These are phyloP conservation scores for Macropodus opercularis DNA, from an alignment of 2,797 vertebrate species.

Conservation along the genomic window DNA sequence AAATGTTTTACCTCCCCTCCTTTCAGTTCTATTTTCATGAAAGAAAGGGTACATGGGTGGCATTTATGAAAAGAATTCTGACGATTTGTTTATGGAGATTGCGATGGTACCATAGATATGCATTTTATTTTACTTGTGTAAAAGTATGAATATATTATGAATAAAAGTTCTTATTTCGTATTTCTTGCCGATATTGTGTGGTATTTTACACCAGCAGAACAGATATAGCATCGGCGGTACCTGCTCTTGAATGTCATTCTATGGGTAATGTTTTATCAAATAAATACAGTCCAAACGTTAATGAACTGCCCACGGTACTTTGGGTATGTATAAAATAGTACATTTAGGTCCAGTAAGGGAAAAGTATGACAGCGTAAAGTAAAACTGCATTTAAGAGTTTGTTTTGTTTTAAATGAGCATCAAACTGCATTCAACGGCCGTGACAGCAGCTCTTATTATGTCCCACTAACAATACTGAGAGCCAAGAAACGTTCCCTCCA, in stretches of 20 bases:
- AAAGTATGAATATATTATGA: constrained; percentile 94
- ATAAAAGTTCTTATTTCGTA: constrained; percentile 89
- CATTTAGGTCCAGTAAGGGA: not conserved
- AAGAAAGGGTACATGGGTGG: constrained; percentile 85
- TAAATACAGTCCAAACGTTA: no score
- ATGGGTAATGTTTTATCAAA: no score
- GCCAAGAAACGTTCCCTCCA: constrained; percentile 27
- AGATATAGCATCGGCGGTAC: not conserved
- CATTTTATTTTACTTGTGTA: constrained; percentile 99
- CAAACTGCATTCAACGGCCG: constrained; percentile 33
- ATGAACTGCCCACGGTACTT: not conserved
- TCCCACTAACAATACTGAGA: constrained; percentile 28
- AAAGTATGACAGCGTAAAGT: constrained; percentile 19
- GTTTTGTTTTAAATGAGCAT: constrained; percentile 14
- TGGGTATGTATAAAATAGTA: not conserved
- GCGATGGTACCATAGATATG: constrained; percentile 95
- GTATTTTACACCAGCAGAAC: constrained; percentile 27
- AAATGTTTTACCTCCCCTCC: constrained; percentile 78
- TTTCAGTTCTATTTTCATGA: constrained; percentile 84
- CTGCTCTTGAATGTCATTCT: not conserved
- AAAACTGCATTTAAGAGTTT: constrained; percentile 8
- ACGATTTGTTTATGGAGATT: constrained; percentile 86
- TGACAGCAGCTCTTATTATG: constrained; percentile 42
- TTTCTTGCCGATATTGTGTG: constrained; percentile 49
- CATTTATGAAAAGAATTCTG: constrained; percentile 90